phyloP scores from a whole-genome alignment of 2,113 vertebrate species.

The Lates calcarifer region DNA sequence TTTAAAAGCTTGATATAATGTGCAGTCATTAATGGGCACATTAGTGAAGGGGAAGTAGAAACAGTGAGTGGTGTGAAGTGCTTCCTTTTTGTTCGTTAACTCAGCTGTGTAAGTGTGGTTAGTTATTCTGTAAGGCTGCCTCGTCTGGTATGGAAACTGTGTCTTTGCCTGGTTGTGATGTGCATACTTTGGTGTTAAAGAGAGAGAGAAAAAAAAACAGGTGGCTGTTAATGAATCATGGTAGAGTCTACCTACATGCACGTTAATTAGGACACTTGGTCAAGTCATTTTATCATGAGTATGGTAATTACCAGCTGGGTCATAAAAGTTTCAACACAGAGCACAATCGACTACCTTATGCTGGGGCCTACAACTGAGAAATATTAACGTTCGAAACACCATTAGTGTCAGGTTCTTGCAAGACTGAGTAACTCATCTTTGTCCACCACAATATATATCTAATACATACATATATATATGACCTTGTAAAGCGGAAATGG shows the following conservation, averaged over 20 bases:
- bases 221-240: constrained; percentile 41
- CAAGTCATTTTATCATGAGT: constrained; percentile 34
- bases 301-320: constrained; percentile 38
- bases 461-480: not conserved
- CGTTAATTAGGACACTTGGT: constrained; percentile 54
- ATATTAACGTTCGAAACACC: not conserved
- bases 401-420: not conserved
- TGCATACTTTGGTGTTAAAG: constrained; percentile 22
- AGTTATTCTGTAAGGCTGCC: not conserved
- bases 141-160: not conserved
- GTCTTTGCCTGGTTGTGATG: constrained; percentile 2
- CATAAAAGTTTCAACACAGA: constrained; percentile 15
- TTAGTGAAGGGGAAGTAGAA: constrained; percentile 39
- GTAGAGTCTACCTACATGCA: constrained; percentile 37
- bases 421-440: not conserved
- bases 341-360: constrained; percentile 5
- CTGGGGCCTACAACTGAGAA: not conserved
- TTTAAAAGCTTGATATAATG: constrained; percentile 42
- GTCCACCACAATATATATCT: not conserved
- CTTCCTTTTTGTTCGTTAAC: constrained; percentile 18
- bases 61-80: constrained; percentile 2
- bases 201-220: not conserved
- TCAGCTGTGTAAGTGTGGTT: constrained; percentile 21
- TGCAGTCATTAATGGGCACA: constrained; percentile 47
- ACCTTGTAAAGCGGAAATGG: no score